Base-by-base conservation (phyloP, 2,888 invertebrate species). In the Anagyrus pseudococci region DNA sequence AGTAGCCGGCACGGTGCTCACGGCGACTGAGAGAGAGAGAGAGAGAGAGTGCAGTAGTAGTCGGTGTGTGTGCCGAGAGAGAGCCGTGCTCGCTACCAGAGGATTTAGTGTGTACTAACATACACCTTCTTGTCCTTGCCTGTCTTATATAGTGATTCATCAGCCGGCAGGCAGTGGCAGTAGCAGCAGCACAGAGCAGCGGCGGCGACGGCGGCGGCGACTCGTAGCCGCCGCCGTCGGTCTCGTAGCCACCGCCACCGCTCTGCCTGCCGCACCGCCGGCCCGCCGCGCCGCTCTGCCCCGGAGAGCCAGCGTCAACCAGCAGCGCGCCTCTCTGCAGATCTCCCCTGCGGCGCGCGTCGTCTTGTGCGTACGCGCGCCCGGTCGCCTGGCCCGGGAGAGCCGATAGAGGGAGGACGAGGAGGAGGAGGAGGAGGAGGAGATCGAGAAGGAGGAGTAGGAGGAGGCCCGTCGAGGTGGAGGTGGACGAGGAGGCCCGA, bases 81-180 rank as follows among this genome's bases (percentile, higher is more conserved):
- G 6, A 10, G 6, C 6, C 10, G 29, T 77, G 77, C 78, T 73
- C 76, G 75, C 75, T 73, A 76, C 79, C 73, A 74, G 75, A 79
- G 75, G 76, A 78, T 75, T 75, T 75, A 78, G 70, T 78, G 74
- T 78, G 74, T 73, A 80, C 80, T 81, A 77, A 76, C 78, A 77
- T 80, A 77, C 76, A 77, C 77, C 77, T 77, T 76, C 77, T 77
- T 77, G 78, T 80, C 79, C 79, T 81, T 81, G 79, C 80, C 76
- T 75, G 79, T 77, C 80, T 80, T 81, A 79, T 81, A 81, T 81
- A 80, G 77, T 79, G 77, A 77, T 76, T 79, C 80, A 80, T 80
- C 77, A 76, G 77, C 76, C 72, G 73, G 71, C 19, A 19, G 69
- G 72, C 68, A 69, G 70, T 68, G 65, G 69, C 52, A 26, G 55